Percentiles rank a stretch among this genome's conserved stretches.
These are phyloP conservation scores for Osmoderma eremita DNA, from an alignment of 2,888 invertebrate species.

Conservation along the genomic window DNA sequence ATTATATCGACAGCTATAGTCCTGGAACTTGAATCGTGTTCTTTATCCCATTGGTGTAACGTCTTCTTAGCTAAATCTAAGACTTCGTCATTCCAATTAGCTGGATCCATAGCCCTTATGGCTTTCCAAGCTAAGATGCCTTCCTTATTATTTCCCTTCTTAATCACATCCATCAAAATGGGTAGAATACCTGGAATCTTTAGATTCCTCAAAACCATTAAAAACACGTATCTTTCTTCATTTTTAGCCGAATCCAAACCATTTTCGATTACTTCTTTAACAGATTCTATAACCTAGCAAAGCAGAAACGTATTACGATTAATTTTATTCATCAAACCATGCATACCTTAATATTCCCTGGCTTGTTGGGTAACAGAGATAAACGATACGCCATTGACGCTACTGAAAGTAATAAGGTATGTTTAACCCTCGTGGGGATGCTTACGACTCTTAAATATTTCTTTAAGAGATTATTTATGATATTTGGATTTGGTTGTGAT, in stretches of 20 bases:
- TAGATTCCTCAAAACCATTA: conserved; percentile 78
- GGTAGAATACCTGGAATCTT: conserved; percentile 70
- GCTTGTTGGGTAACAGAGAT: conserved; percentile 53
- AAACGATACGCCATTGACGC: conserved; percentile 70
- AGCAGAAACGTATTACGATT: conserved; percentile 42
- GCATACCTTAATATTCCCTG: conserved; percentile 52
- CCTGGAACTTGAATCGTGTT: conserved; percentile 75
- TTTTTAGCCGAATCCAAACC: conserved; percentile 60
- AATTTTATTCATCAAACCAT: conserved; percentile 22
- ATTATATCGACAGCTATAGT: conserved; percentile 77
- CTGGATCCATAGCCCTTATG: conserved; percentile 66
- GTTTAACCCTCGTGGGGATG: conserved; percentile 70
- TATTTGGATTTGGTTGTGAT: conserved; percentile 71
- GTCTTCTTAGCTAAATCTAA: conserved; percentile 66
- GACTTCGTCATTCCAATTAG: conserved; percentile 61
- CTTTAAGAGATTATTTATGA: conserved; percentile 65
- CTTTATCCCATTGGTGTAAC: conserved; percentile 69
- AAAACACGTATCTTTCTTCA: conserved; percentile 70
- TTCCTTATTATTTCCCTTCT: conserved; percentile 65
- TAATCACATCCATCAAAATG: conserved; percentile 68
- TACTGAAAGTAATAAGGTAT: conserved; percentile 74
- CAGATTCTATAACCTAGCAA: conserved; percentile 58
- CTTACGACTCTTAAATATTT: conserved; percentile 64
- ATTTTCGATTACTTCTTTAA: conserved; percentile 60
- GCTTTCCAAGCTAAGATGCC: conserved; percentile 77